phyloP scores from a whole-genome alignment of 2,888 invertebrate genomes.

The Rotaria socialis region DNA sequence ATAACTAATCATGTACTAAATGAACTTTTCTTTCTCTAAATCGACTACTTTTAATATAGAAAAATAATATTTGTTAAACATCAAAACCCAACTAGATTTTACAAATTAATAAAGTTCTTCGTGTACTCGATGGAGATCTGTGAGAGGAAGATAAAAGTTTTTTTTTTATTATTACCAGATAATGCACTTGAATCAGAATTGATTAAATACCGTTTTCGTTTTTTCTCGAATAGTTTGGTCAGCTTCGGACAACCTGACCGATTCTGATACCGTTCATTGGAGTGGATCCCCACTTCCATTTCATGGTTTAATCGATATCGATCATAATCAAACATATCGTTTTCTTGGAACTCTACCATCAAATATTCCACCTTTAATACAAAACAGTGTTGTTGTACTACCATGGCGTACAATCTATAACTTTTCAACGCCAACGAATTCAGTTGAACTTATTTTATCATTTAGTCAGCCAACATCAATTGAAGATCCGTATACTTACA shows the following conservation, averaged over 20 bases:
- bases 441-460: not conserved
- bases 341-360: not conserved
- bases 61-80: too few species aligned
- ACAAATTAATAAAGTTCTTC: too few species aligned
- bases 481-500: not conserved
- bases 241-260: not conserved
- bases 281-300: not conserved
- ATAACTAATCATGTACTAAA: too few species aligned
- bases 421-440: not conserved
- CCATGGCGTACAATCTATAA: slow-evolving; percentile 6
- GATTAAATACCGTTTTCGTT: too few species aligned
- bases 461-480: slow-evolving; percentile 1
- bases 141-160: too few species aligned
- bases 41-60: too few species aligned
- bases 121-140: too few species aligned
- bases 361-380: not conserved
- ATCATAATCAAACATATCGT: not conserved
- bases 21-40: too few species aligned
- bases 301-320: not conserved
- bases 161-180: too few species aligned
- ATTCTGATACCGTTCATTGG: slow-evolving; percentile 18
- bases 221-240: not conserved
- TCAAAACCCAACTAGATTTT: too few species aligned
- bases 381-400: not conserved
- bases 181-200: too few species aligned